Conservation (phyloP, 1,140 invertebrate species). For the Colletes gigas region DNA sequence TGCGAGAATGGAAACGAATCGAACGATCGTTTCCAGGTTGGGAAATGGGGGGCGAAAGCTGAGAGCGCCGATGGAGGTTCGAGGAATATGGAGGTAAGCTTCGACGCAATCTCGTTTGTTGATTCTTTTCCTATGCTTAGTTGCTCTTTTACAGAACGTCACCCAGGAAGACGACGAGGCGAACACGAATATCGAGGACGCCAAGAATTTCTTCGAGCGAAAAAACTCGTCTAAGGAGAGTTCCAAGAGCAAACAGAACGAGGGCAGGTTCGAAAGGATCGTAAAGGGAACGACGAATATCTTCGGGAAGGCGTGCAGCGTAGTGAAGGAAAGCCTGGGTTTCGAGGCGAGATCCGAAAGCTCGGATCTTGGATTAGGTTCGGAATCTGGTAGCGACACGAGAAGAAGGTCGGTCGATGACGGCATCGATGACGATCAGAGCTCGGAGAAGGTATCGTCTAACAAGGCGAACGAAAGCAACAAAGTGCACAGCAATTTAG, state of each 20-base stretch:
- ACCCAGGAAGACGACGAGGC: constrained; percentile 35
- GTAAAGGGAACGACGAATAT: constrained; percentile 81
- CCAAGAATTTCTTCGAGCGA: constrained; percentile 74
- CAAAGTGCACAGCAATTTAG: constrained; percentile 67
- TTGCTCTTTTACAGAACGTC: constrained; percentile 33
- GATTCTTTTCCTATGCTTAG: not conserved
- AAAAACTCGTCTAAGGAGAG: constrained; percentile 75
- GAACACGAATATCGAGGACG: constrained; percentile 65
- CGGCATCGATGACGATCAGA: constrained; percentile 54
- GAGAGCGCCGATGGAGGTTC: not conserved
- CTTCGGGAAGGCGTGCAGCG: constrained; percentile 78
- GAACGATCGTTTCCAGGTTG: not conserved
- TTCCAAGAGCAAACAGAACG: constrained; percentile 80
- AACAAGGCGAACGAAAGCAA: constrained; percentile 52
- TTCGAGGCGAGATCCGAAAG: constrained; percentile 79
- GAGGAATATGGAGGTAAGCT: constrained; percentile 27
- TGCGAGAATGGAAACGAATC: not conserved
- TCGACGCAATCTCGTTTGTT: not conserved
- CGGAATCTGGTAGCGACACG: constrained; percentile 75
- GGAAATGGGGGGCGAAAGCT: not conserved
- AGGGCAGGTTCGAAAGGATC: constrained; percentile 83
- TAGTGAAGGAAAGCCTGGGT: constrained; percentile 77
- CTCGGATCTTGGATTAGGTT: constrained; percentile 77
- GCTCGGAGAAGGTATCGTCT: constrained; percentile 1
- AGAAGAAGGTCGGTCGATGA: constrained; percentile 77